These are phyloP conservation scores for Ellobium chinense DNA, from an alignment of 2,888 invertebrate genomes.

Conservation along the genomic window DNA sequence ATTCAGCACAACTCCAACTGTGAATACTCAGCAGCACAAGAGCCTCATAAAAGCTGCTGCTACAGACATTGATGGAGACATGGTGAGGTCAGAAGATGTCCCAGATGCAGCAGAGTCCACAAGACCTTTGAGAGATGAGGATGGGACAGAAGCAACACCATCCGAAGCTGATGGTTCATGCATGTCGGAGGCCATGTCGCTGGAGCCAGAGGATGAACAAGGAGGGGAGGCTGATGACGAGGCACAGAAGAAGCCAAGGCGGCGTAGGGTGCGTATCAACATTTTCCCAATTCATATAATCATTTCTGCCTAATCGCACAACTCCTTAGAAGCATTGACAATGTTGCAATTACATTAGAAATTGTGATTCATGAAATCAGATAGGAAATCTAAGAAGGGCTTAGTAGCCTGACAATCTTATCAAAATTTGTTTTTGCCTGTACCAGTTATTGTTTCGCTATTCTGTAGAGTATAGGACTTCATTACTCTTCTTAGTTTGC, in stretches of 20 bases:
- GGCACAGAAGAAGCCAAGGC: slow-evolving; percentile 14
- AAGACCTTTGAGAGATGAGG: neutral
- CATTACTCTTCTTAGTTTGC: no score
- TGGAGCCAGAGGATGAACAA: slow-evolving; percentile 28
- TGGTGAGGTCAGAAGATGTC: neutral
- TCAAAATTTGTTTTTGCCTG: no score
- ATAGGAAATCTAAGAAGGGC: no score
- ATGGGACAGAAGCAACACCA: neutral
- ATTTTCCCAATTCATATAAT: neutral
- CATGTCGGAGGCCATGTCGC: slow-evolving; percentile 16
- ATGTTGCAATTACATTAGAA: no score
- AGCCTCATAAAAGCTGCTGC: neutral
- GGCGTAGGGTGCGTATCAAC: slow-evolving; percentile 15
- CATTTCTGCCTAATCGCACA: no score
- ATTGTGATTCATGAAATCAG: no score
- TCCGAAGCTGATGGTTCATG: slow-evolving; percentile 28
- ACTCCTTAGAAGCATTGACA: no score
- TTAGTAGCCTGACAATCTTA: no score
- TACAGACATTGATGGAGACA: neutral
- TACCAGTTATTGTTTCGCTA: no score
- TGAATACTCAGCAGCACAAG: neutral
- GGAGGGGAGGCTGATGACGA: slow-evolving; percentile 24
- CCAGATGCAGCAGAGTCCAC: neutral
- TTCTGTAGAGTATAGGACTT: no score
- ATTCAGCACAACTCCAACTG: neutral